Conservation (phyloP, 1,140 invertebrate species). For the Drosophila busckii region DNA sequence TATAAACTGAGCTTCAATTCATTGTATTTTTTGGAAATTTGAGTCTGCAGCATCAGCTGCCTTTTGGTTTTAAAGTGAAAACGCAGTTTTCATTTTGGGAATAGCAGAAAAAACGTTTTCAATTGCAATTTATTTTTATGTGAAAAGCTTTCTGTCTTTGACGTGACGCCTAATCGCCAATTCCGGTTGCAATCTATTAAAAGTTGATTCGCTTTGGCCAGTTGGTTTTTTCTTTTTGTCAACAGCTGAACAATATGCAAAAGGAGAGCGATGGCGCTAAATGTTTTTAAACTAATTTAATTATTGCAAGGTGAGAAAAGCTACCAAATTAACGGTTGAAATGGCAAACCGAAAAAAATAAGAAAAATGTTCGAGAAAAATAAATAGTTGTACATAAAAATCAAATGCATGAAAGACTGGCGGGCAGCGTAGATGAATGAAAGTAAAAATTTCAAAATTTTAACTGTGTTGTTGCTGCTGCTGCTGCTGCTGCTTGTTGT, state of each 20-base stretch:
- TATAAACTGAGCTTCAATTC: too few relatives aligned
- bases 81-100: conserved; percentile 56
- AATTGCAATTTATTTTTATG: conserved; percentile 39
- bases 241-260: conserved; percentile 6
- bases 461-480: conserved; percentile 12
- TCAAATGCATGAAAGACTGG: conserved; percentile 28
- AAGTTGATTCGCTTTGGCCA: neutral
- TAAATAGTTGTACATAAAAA: conserved; percentile 33
- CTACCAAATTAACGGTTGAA: conserved; percentile 10
- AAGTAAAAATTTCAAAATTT: conserved; percentile 69
- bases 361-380: conserved; percentile 16
- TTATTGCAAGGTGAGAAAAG: too few relatives aligned
- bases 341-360: neutral
- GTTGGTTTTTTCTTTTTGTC: neutral
- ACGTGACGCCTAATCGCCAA: conserved; percentile 46
- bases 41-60: conserved; percentile 2
- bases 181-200: conserved; percentile 41
- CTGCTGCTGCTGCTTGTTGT: conserved; percentile 9
- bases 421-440: conserved; percentile 46
- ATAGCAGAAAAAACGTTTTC: conserved; percentile 35
- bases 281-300: too few relatives aligned
- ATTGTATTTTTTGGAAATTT: too few relatives aligned
- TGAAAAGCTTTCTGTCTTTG: conserved; percentile 3
- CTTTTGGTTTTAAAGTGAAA: conserved; percentile 39
- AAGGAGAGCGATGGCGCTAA: conserved; percentile 4